Conservation (phyloP, 1,140 invertebrate species). For the Ostrea edulis region DNA sequence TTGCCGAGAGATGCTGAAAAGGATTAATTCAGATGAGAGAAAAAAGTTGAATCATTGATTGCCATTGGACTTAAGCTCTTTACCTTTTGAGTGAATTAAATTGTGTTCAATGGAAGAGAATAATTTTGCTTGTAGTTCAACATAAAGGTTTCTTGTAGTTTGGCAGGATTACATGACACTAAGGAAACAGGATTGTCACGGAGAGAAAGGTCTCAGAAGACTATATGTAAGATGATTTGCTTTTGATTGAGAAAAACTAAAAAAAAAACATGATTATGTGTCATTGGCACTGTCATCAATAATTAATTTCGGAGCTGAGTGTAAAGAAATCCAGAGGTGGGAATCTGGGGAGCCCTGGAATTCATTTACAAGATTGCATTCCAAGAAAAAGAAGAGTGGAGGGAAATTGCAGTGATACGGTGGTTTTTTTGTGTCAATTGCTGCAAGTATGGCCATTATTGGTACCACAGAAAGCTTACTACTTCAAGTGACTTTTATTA, state of each 20-base stretch:
- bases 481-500: too few species aligned
- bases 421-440: neutral
- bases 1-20: constrained; percentile 22
- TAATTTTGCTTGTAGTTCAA: neutral
- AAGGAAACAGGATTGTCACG: neutral
- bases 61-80: neutral
- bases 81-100: constrained; percentile 22
- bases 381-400: neutral
- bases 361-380: neutral
- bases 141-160: neutral
- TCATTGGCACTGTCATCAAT: neutral
- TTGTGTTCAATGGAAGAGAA: neutral
- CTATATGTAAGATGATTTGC: neutral
- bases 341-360: neutral
- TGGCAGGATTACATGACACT: neutral
- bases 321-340: neutral
- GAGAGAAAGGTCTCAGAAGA: neutral
- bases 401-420: neutral
- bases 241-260: neutral
- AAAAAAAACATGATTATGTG: neutral
- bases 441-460: neutral
- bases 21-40: constrained; percentile 29
- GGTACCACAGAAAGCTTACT: neutral
- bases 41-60: constrained; percentile 23
- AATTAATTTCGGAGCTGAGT: constrained; percentile 21